Evolutionary conservation across 2,113 vertebrate genomes (phyloP).

Genomic region (Tinamus guttatus): DNA sequence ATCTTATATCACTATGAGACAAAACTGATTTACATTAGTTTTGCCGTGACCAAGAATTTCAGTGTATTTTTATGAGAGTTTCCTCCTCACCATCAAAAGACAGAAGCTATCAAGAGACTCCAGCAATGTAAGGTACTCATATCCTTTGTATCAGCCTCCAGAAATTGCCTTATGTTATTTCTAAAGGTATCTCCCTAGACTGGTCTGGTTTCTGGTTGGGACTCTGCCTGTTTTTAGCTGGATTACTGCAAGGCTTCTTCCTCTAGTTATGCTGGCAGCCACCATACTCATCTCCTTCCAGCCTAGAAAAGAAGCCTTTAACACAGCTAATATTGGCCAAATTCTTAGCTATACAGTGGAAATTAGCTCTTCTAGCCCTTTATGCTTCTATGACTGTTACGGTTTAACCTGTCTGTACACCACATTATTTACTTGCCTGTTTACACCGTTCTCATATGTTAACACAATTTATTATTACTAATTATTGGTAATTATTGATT

Average conservation of each 20-base stretch:
- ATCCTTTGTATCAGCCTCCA: neutral
- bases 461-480: accelerated
- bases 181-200: neutral
- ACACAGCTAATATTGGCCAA: neutral
- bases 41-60: neutral
- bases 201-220: neutral
- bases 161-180: neutral
- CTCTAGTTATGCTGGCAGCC: neutral
- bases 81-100: neutral
- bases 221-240: neutral
- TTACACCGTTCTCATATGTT: neutral
- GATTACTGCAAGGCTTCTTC: no score
- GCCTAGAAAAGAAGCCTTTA: neutral
- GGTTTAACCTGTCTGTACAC: neutral
- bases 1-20: neutral
- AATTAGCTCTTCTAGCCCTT: neutral
- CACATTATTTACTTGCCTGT: neutral
- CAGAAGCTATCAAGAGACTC: neutral
- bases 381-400: neutral
- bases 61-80: accelerated
- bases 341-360: accelerated
- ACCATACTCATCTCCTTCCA: neutral
- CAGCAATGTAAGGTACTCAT: neutral
- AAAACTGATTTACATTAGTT: neutral
- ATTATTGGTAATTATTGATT: no score